A percentile compares a stretch with the other conserved stretches of the same genome.
These are phyloP conservation scores for Parnassius smintheus DNA, from an alignment of 2,888 invertebrate genomes.

Conservation along the genomic window DNA sequence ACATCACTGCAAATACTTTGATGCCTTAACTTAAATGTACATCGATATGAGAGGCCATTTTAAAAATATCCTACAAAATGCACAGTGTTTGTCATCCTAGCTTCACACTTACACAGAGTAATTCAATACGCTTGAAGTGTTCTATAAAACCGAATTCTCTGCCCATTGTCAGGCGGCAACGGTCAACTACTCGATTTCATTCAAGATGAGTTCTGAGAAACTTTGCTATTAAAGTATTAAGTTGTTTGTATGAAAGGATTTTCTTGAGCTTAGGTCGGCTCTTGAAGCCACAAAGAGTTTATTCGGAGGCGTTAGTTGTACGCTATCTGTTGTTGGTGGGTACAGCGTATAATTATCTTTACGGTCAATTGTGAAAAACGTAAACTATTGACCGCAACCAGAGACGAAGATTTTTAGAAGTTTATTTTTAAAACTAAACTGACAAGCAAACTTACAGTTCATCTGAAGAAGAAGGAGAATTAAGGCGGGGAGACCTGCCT, in stretches of 20 bases:
- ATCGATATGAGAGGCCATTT: no score
- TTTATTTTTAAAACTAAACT: no score
- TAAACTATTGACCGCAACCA: no score
- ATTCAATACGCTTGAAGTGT: slow-evolving; percentile 48
- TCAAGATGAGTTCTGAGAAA: slow-evolving; percentile 44
- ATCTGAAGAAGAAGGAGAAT: no score
- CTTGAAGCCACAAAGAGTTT: slow-evolving; percentile 33
- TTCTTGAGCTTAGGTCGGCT: slow-evolving; percentile 32
- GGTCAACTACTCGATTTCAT: slow-evolving; percentile 45
- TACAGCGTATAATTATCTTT: slow-evolving; percentile 29
- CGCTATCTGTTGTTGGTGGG: slow-evolving; percentile 31
- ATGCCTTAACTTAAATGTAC: no score
- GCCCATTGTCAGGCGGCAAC: slow-evolving; percentile 41
- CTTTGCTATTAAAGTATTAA: slow-evolving; percentile 42
- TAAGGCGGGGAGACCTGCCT: no score
- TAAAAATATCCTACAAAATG: no score
- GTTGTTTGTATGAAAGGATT: slow-evolving; percentile 47
- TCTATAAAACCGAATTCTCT: slow-evolving; percentile 41
- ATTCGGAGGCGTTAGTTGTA: slow-evolving; percentile 53
- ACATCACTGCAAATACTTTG: no score
- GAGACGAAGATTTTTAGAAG: no score
- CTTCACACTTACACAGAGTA: slow-evolving; percentile 37
- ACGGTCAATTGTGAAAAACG: not conserved
- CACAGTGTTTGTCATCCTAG: not conserved
- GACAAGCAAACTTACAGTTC: no score